Evolutionary conservation across 2,888 invertebrate genomes (phyloP).

Genomic region (Mesorhabditis sp.): DNA sequence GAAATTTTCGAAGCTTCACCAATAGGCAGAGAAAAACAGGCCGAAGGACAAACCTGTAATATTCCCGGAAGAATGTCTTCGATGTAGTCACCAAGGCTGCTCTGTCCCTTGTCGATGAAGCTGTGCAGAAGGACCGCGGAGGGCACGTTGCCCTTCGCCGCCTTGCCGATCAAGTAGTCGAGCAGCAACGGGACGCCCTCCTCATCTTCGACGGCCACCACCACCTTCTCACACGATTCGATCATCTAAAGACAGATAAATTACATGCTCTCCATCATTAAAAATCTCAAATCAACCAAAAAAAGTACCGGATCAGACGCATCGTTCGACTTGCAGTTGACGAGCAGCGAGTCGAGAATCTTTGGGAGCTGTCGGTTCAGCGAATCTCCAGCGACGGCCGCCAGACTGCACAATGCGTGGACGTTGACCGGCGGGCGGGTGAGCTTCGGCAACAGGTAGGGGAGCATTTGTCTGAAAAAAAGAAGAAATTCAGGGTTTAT

Average conservation of each 20-base stretch:
- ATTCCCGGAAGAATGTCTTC: constrained; percentile 40
- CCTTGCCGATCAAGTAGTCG: constrained; percentile 77
- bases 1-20: no score
- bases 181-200: constrained; percentile 81
- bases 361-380: constrained; percentile 82
- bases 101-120: constrained; percentile 35
- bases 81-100: constrained; percentile 14
- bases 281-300: constrained; percentile 2
- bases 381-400: constrained; percentile 85
- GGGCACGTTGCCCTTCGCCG: constrained; percentile 75
- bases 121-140: constrained; percentile 60
- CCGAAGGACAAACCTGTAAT: no score
- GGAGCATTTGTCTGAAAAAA: constrained; percentile 73
- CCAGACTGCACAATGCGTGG: constrained; percentile 79
- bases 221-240: constrained; percentile 65
- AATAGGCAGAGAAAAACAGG: no score
- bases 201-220: constrained; percentile 79
- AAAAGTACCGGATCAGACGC: constrained; percentile 30
- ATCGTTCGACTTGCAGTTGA: constrained; percentile 32
- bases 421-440: constrained; percentile 85
- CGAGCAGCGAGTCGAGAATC: constrained; percentile 83
- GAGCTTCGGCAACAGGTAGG: constrained; percentile 84
- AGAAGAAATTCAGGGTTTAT: constrained; percentile 9
- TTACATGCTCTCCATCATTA: neutral
- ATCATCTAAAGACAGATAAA: constrained; percentile 28